Evolutionary conservation across 2,113 vertebrate genomes (phyloP).

Genomic region (Anseranas semipalmata): DNA sequence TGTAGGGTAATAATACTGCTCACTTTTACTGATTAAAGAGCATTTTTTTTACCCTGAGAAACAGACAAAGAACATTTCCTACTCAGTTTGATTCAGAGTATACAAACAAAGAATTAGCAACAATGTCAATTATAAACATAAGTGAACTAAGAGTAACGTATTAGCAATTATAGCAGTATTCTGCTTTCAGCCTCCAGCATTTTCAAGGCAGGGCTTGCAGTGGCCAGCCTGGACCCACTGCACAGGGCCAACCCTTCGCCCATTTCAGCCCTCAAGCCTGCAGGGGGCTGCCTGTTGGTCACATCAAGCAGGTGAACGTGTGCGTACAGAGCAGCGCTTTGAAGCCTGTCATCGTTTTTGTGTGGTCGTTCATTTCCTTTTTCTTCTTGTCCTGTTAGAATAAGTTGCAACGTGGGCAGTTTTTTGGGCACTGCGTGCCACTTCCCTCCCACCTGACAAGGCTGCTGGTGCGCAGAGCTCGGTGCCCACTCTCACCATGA

Average conservation of each 20-base stretch:
- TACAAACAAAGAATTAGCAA: neutral
- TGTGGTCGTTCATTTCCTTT: neutral
- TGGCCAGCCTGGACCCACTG: neutral
- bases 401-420: neutral
- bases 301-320: fast-evolving
- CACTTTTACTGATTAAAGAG: neutral
- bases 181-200: neutral
- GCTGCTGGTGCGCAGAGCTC: neutral
- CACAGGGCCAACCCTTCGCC: neutral
- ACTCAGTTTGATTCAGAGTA: neutral
- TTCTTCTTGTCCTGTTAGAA: neutral
- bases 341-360: fast-evolving
- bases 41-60: neutral
- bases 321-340: neutral
- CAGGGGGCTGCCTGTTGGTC: neutral
- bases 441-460: neutral
- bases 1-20: neutral
- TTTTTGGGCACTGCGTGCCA: neutral
- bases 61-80: neutral
- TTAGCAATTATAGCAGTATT: neutral
- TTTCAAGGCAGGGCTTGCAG: neutral
- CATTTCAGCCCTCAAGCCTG: neutral
- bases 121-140: neutral
- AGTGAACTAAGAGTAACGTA: neutral
- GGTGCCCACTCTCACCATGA: neutral